phyloP scores from a whole-genome alignment of 1,140 invertebrate genomes.

The Trichogramma pretiosum region DNA sequence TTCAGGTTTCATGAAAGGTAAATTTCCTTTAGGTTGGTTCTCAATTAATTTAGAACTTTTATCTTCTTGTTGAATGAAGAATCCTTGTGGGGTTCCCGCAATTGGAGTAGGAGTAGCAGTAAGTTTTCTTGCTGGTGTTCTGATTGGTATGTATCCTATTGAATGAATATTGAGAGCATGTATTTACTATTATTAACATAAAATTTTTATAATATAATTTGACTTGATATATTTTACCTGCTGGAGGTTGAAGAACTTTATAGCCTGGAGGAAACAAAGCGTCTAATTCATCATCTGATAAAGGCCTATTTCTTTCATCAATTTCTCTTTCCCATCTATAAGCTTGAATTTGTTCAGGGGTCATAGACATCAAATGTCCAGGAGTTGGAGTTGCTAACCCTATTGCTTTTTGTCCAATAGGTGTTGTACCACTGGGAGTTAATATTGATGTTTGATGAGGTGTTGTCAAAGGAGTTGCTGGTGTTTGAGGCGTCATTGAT shows the following conservation, averaged over 20 bases:
- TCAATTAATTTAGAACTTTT: slow-evolving; percentile 83
- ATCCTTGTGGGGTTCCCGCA: slow-evolving; percentile 84
- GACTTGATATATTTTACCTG: slow-evolving; percentile 46
- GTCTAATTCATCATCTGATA: slow-evolving; percentile 96
- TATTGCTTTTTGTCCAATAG: slow-evolving; percentile 94
- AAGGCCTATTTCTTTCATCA: slow-evolving; percentile 91
- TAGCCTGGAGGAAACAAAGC: slow-evolving; percentile 96
- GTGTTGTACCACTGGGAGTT: slow-evolving; percentile 65
- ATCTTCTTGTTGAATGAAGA: slow-evolving; percentile 90
- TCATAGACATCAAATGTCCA: slow-evolving; percentile 92
- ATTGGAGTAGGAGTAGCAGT: slow-evolving; percentile 97
- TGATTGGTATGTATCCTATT: slow-evolving; percentile 85
- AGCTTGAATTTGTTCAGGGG: slow-evolving; percentile 95
- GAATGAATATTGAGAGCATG: slow-evolving; percentile 16
- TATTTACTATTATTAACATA: slow-evolving; percentile 6
- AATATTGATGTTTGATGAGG: slow-evolving; percentile 52
- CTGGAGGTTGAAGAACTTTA: slow-evolving; percentile 92
- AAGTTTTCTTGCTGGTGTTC: slow-evolving; percentile 93
- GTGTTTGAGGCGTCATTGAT: slow-evolving; percentile 65
- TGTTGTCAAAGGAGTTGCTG: slow-evolving; percentile 58
- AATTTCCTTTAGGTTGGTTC: slow-evolving; percentile 92
- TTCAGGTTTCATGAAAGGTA: slow-evolving; percentile 98
- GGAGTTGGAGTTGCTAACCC: slow-evolving; percentile 95
- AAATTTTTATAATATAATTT: not conserved
- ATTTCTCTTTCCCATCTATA: slow-evolving; percentile 99